Percentiles rank a stretch among this genome's conserved stretches.
Evolutionary conservation across 2,888 invertebrate species (phyloP).

Genomic region (Pemphredon lugubris): DNA sequence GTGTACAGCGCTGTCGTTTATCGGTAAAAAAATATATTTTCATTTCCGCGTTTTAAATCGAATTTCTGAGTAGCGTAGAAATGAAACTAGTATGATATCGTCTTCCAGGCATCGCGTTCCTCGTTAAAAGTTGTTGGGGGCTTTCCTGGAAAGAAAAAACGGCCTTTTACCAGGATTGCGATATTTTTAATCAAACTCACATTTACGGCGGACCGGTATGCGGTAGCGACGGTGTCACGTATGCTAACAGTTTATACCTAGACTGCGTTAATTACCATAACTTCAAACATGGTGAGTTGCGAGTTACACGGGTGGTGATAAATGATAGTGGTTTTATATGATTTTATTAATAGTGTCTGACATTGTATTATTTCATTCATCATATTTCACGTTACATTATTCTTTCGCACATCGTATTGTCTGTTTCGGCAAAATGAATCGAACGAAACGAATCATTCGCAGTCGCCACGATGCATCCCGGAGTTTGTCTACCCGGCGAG

Average conservation of each 20-base stretch:
- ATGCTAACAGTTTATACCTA: slow-evolving; percentile 40
- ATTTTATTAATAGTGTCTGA: too few species aligned
- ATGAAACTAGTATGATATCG: background rate
- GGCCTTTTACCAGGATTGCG: slow-evolving; percentile 32
- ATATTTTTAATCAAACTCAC: slow-evolving; percentile 32
- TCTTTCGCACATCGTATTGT: too few species aligned
- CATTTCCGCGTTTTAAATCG: background rate
- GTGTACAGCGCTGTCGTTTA: background rate
- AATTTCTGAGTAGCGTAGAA: background rate
- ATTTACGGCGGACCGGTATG: slow-evolving; percentile 38
- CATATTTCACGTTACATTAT: too few species aligned
- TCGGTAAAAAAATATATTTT: slow-evolving; percentile 5
- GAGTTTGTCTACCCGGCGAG: slow-evolving; percentile 23
- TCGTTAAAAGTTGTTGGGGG: background rate
- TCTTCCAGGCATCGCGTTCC: slow-evolving; percentile 9
- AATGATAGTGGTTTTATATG: too few species aligned
- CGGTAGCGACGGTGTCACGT: slow-evolving; percentile 33
- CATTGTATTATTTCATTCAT: too few species aligned
- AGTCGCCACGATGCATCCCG: slow-evolving; percentile 26
- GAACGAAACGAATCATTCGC: background rate
- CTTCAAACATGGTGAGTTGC: slow-evolving; percentile 19
- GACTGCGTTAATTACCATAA: slow-evolving; percentile 41
- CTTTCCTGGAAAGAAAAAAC: slow-evolving; percentile 6
- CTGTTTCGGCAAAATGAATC: background rate
- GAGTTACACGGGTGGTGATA: too few species aligned